phyloP scores from a whole-genome alignment of 2,888 invertebrate species.

The Patella pellucida region DNA sequence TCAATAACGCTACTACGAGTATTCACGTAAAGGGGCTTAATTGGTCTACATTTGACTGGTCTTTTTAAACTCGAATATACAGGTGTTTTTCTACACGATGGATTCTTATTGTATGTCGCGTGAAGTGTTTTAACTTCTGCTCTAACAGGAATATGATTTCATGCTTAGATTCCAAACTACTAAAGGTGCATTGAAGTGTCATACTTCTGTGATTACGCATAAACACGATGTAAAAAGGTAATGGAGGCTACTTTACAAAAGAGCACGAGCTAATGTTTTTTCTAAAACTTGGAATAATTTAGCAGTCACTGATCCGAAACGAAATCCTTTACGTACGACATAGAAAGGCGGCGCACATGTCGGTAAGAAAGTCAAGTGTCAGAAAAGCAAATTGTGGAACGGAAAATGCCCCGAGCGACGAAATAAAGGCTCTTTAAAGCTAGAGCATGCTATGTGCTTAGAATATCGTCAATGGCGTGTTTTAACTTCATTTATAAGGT shows the following conservation, averaged over 20 bases:
- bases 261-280: constrained; percentile 10
- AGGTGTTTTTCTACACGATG: constrained; percentile 6
- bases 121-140: neutral
- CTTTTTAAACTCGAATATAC: constrained; percentile 2
- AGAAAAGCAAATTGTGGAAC: neutral
- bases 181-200: constrained; percentile 9
- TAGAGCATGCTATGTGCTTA: constrained; percentile 8
- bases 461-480: neutral
- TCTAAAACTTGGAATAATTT: constrained; percentile 4
- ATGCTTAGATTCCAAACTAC: neutral
- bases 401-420: neutral
- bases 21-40: neutral
- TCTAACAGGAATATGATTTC: neutral
- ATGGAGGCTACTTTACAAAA: neutral
- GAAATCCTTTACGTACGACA: constrained; percentile 1
- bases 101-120: neutral
- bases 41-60: constrained; percentile 10
- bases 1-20: too few relatives aligned
- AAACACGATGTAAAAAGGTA: constrained; percentile 3
- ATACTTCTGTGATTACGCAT: constrained; percentile 3
- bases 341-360: constrained; percentile 9
- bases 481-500: neutral
- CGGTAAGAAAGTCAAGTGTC: constrained; percentile 7
- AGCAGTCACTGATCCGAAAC: constrained; percentile 5
- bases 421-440: neutral